These are phyloP conservation scores for Trachymyrmex septentrionalis DNA, from an alignment of 1,140 invertebrate species.

Conservation along the genomic window DNA sequence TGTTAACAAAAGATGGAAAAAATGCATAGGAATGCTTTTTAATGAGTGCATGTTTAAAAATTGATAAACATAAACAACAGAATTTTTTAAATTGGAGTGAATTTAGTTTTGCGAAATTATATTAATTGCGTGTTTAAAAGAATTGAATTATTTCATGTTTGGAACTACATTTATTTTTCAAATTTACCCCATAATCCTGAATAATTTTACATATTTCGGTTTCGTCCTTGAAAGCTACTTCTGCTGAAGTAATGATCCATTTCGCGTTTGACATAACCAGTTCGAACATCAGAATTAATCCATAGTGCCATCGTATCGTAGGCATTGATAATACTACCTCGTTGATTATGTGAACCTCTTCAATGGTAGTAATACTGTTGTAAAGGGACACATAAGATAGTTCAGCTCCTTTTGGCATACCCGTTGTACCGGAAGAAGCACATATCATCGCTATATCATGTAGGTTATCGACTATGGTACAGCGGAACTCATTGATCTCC, in stretches of 20 bases:
- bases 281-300: constrained; percentile 4
- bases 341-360: constrained; percentile 6
- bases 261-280: constrained; percentile 5
- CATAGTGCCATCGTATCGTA: constrained; percentile 34
- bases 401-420: constrained; percentile 76
- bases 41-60: neutral
- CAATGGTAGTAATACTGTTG: constrained; percentile 10
- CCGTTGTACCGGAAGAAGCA: constrained; percentile 80
- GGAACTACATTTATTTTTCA: neutral
- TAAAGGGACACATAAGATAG: constrained; percentile 34
- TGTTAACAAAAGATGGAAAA: neutral
- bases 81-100: neutral
- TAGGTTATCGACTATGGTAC: constrained; percentile 58
- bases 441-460: constrained; percentile 77
- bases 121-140: neutral
- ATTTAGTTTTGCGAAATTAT: neutral
- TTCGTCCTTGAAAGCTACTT: neutral
- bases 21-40: neutral
- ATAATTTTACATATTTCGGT: constrained; percentile 1
- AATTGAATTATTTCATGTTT: neutral
- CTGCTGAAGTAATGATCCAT: neutral
- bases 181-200: constrained; percentile 5
- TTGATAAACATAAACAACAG: neutral
- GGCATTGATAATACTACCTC: constrained; percentile 1
- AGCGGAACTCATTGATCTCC: constrained; percentile 30